These are phyloP conservation scores for Pelochelys cantorii DNA, from an alignment of 2,797 vertebrate species.

Conservation along the genomic window DNA sequence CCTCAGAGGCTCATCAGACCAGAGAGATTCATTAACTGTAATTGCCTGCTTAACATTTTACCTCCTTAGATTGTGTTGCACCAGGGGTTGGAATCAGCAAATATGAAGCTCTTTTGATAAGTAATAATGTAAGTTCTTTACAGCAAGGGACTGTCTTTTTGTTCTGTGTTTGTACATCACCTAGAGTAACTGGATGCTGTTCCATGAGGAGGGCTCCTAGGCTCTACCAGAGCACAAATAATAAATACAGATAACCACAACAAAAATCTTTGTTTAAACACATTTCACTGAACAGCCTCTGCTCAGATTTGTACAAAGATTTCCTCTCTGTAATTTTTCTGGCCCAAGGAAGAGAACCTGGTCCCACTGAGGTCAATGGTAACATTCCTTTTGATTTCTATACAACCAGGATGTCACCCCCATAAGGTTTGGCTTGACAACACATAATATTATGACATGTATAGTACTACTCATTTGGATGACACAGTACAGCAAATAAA, in stretches of 20 bases:
- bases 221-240: not conserved
- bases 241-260: not conserved
- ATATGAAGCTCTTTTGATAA: fast-evolving
- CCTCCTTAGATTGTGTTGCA: fast-evolving
- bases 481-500: not conserved
- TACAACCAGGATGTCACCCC: not conserved
- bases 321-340: not conserved
- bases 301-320: not conserved
- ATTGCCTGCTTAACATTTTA: not conserved
- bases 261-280: not conserved
- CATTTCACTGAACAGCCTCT: not conserved
- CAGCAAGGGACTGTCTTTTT: not conserved
- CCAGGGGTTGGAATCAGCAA: fast-evolving
- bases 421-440: not conserved
- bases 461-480: not conserved
- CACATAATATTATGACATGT: not conserved
- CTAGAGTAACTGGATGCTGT: too few species aligned
- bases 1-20: not conserved
- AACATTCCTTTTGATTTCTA: not conserved
- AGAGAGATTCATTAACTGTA: not conserved
- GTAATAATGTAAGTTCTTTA: fast-evolving
- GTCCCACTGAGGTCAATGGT: not conserved
- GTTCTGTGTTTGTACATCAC: not conserved
- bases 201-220: not conserved
- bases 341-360: not conserved